Conservation (phyloP, 2,113 vertebrate genomes). For the Scatophagus argus region DNA sequence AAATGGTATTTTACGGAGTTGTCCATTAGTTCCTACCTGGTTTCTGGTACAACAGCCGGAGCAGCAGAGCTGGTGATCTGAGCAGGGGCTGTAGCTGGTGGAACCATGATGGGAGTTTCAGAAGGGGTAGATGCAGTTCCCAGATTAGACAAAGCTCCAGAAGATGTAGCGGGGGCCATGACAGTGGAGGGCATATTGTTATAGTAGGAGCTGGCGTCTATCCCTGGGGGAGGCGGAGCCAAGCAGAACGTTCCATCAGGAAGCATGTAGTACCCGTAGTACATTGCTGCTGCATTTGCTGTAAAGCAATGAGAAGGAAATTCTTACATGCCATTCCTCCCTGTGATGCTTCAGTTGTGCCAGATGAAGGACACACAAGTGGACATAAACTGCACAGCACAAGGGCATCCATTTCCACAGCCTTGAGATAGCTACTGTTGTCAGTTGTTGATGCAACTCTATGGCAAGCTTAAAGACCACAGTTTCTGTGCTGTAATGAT, state of each 20-base stretch:
- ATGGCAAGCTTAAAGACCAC: not conserved
- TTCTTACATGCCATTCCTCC: not conserved
- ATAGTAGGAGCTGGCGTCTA: constrained; percentile 91
- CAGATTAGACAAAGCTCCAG: constrained; percentile 81
- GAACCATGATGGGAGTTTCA: constrained; percentile 72
- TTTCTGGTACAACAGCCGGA: constrained; percentile 54
- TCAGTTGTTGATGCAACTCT: not conserved
- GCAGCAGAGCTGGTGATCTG: constrained; percentile 57
- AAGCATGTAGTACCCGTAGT: constrained; percentile 98
- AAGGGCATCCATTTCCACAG: not conserved
- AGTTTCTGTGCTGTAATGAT: not conserved
- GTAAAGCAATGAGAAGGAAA: constrained; percentile 40
- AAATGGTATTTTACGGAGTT: not conserved
- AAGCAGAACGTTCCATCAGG: constrained; percentile 96
- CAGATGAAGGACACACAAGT: not conserved
- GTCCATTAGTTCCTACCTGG: constrained; percentile 66
- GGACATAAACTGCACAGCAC: constrained; percentile 7
- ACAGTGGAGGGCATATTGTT: constrained; percentile 84
- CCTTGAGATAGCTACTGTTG: not conserved
- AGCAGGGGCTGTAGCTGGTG: constrained; percentile 64
- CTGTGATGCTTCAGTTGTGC: not conserved
- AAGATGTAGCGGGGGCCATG: constrained; percentile 78
- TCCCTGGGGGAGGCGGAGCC: constrained; percentile 92
- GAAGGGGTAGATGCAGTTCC: constrained; percentile 84
- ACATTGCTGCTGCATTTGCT: constrained; percentile 89